Base-by-base conservation (phyloP, 2,113 vertebrate genomes). In the Heterochromis multidens region DNA sequence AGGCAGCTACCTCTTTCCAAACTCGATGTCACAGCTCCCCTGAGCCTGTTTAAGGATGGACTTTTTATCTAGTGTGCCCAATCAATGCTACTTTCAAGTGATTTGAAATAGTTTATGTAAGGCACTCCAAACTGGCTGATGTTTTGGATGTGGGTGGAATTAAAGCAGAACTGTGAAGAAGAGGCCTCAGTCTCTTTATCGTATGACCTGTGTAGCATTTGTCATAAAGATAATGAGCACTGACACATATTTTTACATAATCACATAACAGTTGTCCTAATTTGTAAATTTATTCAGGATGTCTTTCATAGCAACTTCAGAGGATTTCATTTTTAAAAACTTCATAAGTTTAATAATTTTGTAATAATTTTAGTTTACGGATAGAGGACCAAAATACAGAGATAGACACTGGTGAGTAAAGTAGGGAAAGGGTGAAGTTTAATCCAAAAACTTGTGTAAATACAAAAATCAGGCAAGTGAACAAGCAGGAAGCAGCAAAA, bases 61-160 rank as follows among this genome's bases (percentile, higher is more conserved):
- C 78, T 82, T 87, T 88, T 87, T 85, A 85, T 90, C 62, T 87
- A 80, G 62, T 89, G 84, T 85, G 84, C 80, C 82, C 84, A 89
- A 90, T 92, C 89, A 79, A 85, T 90, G 72, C 80, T 83, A 61
- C 82, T 82, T 87, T 87, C 46, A 81, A 87, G 77, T 83, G 84
- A 87, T 88, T 82, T 80, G 52, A 40, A 77, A 82, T 25, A 58
- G 80, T 80, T 83, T 83, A 87, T 77, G 62, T 57, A 77, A 87
- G 70, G 58, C 21, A 6, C 84, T 91, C 21, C 70, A 46, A 76
- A 79, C 72, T 52, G 43, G 61, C 57, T 83, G 54, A 43, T 83
- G 77, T 79, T 86, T 6, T 27, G 31, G 46, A 19, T 77, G 84
- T 63, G 43, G 76, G 67, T 74, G 87, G 77, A 83, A 70, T 88